Conservation (phyloP, 1,140 invertebrate genomes). For the Danaus plexippus region DNA sequence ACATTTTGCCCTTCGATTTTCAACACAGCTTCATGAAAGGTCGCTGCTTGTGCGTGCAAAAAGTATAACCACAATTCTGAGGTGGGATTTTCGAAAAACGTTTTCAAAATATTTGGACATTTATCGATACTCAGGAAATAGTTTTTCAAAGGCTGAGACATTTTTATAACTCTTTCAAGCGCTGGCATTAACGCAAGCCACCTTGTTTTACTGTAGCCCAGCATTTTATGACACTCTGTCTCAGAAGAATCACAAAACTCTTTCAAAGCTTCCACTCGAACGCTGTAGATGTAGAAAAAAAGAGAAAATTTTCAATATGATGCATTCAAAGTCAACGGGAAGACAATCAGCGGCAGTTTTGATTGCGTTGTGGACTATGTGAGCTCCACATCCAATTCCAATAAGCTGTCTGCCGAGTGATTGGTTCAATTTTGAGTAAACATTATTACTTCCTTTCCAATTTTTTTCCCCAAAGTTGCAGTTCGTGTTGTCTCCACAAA, state of each 20-base stretch:
- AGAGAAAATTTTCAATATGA: constrained; percentile 33
- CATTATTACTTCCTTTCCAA: constrained; percentile 20
- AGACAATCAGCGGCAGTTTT: constrained; percentile 38
- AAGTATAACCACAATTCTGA: constrained; percentile 26
- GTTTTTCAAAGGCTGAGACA: constrained; percentile 26
- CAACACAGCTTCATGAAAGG: constrained; percentile 28
- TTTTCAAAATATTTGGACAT: constrained; percentile 14
- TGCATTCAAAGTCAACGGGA: constrained; percentile 31
- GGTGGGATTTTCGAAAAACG: constrained; percentile 17
- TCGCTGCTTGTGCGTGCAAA: constrained; percentile 29
- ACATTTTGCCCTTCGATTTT: constrained; percentile 34
- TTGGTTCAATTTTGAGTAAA: constrained; percentile 9
- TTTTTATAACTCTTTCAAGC: constrained; percentile 27
- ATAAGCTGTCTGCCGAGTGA: constrained; percentile 11
- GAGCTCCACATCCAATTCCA: constrained; percentile 28
- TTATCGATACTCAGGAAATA: constrained; percentile 35
- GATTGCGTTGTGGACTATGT: constrained; percentile 45
- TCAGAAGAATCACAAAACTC: constrained; percentile 23
- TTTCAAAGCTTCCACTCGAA: constrained; percentile 25
- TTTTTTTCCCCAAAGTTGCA: constrained; percentile 15
- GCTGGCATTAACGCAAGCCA: constrained; percentile 26
- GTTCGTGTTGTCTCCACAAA: constrained; percentile 25
- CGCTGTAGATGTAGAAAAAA: constrained; percentile 23
- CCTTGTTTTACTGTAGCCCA: constrained; percentile 32
- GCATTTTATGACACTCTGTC: constrained; percentile 26